These are phyloP conservation scores for Karalla daura DNA, from an alignment of 2,797 vertebrate species.

Conservation along the genomic window DNA sequence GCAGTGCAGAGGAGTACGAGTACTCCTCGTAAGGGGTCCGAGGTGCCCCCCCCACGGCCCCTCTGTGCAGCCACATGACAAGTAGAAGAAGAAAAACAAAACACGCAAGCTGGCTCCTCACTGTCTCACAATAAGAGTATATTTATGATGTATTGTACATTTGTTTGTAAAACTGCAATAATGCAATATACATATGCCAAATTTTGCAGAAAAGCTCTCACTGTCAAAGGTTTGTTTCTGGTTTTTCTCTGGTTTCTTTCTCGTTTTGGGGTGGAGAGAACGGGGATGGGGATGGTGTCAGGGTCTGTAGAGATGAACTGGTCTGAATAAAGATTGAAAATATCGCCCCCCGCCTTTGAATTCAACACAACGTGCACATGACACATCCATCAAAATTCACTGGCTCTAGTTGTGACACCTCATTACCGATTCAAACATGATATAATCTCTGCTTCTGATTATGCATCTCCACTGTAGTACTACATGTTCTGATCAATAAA, in stretches of 20 bases:
- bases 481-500: not conserved
- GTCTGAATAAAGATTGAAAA: constrained; percentile 75
- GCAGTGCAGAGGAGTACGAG: constrained; percentile 94
- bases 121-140: constrained; percentile 83
- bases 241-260: constrained; percentile 65
- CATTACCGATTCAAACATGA: not conserved
- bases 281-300: constrained; percentile 35
- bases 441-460: not conserved
- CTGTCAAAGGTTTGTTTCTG: constrained; percentile 55
- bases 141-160: constrained; percentile 89
- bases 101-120: constrained; percentile 69
- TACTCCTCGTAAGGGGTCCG: constrained; percentile 90
- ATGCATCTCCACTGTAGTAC: not conserved
- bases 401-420: not conserved
- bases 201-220: constrained; percentile 83
- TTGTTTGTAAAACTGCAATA: constrained; percentile 88
- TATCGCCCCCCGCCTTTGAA: constrained; percentile 21
- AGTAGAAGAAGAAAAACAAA: constrained; percentile 36
- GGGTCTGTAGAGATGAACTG: constrained; percentile 53
- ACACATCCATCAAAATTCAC: not conserved
- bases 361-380: constrained; percentile 14
- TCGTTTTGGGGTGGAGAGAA: constrained; percentile 46
- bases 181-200: constrained; percentile 87
- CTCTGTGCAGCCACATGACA: constrained; percentile 59
- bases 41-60: constrained; percentile 13